Conservation (phyloP, 1,140 invertebrate genomes). For the Psilanteris sp. region DNA sequence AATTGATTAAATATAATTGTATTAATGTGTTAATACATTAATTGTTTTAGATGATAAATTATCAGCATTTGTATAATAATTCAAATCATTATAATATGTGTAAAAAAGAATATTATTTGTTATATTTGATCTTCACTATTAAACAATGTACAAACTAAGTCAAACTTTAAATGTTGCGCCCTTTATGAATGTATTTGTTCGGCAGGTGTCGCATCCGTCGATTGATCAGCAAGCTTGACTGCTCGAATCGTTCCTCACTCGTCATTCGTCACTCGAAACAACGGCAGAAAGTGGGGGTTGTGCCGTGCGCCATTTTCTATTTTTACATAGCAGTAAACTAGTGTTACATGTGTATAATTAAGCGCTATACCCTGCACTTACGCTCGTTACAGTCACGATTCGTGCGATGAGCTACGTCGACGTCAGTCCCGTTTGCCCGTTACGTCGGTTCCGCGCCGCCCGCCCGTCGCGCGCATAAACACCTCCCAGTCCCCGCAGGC, state of each 20-base stretch:
- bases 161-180: too few species aligned
- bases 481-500: conserved; percentile 10
- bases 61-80: too few species aligned
- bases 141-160: too few species aligned
- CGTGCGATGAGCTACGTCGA: conserved; percentile 60
- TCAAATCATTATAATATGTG: too few species aligned
- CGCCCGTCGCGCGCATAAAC: conserved; percentile 33
- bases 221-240: background rate
- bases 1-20: too few species aligned
- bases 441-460: conserved; percentile 18
- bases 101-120: too few species aligned
- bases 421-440: conserved; percentile 49
- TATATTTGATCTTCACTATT: too few species aligned
- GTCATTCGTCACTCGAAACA: conserved; percentile 13
- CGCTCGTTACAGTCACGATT: conserved; percentile 58
- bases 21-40: too few species aligned
- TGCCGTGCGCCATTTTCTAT: conserved; percentile 78
- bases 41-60: too few species aligned
- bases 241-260: background rate
- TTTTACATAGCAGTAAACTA: conserved; percentile 78
- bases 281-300: conserved; percentile 68
- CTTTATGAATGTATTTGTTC: too few species aligned
- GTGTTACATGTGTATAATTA: conserved; percentile 73
- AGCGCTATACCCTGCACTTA: conserved; percentile 68
- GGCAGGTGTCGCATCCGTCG: too few species aligned